Evolutionary conservation across 2,797 vertebrate genomes (phyloP), one percentile per base, ranked within the genome.

Genomic region (Gallinago nigripennis): DNA sequence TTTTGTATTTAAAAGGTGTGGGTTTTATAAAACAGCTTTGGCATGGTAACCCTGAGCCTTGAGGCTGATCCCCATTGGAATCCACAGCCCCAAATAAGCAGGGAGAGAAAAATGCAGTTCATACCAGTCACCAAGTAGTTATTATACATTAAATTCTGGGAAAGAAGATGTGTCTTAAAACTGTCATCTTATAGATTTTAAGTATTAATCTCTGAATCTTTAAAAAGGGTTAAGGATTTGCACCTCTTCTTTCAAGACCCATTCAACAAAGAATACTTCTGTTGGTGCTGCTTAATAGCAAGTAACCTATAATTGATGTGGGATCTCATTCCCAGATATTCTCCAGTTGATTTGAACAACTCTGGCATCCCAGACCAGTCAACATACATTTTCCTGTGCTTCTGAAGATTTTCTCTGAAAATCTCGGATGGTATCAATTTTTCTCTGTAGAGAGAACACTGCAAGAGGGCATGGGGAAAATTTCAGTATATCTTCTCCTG

Each of bases 81-180:
- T 48, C 41, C 48, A 48, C 11, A 50, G 51, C 3, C 16, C n/a
- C 8, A 41, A 2, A 19, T 43, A 78, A 54, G 37, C 0, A 0
- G 12, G 31, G 21, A 81, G 18, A 86, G 17, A 2, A 65, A 93
- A 88, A 76, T 20, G 12, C 50, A n/a, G 24, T n/a, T 72, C n/a
- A 53, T 39, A 21, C 2, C 8, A 60, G 12, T 53, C 25, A 27
- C 10, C 1, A 0, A 57, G 64, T 43, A 33, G 23, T 53, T 92
- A 41, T 4, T 72, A 46, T 50, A 12, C 41, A 75, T 57, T 0
- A 82, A 83, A 63, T 80, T 82, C 21, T 80, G 45, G 46, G 8
- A 48, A 82, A 15, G 4, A 6, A 82, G 17, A 18, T 39, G 24
- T 72, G 15, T 70, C 51, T 89, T 94, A 65, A 88, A 83, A 35